Evolutionary conservation across 2,113 vertebrate species (phyloP).

Genomic region (Pionites leucogaster): DNA sequence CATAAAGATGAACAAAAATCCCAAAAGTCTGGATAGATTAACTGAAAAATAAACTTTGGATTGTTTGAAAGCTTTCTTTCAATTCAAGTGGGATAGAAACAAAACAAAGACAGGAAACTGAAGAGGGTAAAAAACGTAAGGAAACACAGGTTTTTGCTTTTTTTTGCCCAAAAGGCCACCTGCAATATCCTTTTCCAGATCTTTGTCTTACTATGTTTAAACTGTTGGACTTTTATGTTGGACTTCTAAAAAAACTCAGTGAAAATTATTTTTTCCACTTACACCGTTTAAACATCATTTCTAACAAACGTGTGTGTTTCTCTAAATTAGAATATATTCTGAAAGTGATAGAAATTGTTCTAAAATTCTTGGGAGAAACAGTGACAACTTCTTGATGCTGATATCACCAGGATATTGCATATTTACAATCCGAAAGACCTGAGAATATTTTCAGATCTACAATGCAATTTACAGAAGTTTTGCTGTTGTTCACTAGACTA

Average conservation of each 20-base stretch:
- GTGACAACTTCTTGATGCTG: neutral
- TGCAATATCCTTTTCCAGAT: neutral
- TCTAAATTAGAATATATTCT: neutral
- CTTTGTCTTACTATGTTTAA: neutral
- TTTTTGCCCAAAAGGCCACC: neutral
- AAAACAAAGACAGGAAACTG: neutral
- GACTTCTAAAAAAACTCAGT: neutral
- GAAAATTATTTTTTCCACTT: neutral
- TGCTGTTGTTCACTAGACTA: neutral
- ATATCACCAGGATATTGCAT: neutral
- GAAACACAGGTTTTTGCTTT: neutral
- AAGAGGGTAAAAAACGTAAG: neutral
- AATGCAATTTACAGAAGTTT: neutral
- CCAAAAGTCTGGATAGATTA: neutral
- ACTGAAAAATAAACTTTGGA: neutral
- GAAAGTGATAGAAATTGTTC: neutral
- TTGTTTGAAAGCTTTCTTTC: neutral
- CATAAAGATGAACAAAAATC: neutral
- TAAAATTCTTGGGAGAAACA: neutral
- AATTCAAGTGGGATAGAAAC: neutral
- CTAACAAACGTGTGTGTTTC: neutral
- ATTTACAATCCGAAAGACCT: neutral
- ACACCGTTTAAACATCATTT: neutral
- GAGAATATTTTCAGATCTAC: neutral
- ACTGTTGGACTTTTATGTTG: rapidly evolving